Evolutionary conservation across 1,140 invertebrate genomes (phyloP), one percentile per base, ranked within the genome.

Genomic region (Acromyrmex echinatior): DNA sequence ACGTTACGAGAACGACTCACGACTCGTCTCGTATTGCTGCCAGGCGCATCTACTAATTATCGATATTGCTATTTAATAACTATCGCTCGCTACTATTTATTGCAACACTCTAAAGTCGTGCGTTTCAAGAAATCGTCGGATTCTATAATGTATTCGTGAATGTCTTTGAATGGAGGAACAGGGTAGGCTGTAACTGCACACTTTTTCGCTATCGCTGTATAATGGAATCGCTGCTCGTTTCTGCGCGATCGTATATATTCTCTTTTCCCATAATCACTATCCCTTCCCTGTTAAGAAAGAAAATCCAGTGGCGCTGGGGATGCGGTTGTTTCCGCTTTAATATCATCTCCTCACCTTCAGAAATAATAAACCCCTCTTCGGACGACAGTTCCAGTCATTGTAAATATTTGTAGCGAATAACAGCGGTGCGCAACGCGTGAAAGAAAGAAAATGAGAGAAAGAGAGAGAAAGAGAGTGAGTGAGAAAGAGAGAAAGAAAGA

Each of bases 151-250:
- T 90, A 80, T 88, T 93, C 85, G 45, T 93, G 77, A 90, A 92
- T 92, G 92, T 95, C 92, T 93, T 93, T 86, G 87, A 93, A 93
- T 94, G 95, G 95, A 95, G 92, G 93, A 93, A 95, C 95, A 95
- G 95, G 95, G 95, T 95, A 95, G 94, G 90, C 90, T 94, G 94
- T 92, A 87, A 92, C 92, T 94, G 91, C 92, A 93, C 89, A 94
- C 89, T 94, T 93, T 93, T 92, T 93, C 90, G 93, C 93, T 94
- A 86, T 91, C 84, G 80, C 84, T 86, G 82, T 80, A 80, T 49
- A 73, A 81, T 77, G 73, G 53, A 68, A 73, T 68, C 35, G 80
- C 70, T 76, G 70, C 56, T 63, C 58, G 70, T 84, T 84, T 84
- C 80, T 45, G 70, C 56, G 62, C 80, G 25, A 82, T 74, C 56